Base-by-base conservation (phyloP, 2,888 invertebrate genomes). In the Cephus pulcher region DNA sequence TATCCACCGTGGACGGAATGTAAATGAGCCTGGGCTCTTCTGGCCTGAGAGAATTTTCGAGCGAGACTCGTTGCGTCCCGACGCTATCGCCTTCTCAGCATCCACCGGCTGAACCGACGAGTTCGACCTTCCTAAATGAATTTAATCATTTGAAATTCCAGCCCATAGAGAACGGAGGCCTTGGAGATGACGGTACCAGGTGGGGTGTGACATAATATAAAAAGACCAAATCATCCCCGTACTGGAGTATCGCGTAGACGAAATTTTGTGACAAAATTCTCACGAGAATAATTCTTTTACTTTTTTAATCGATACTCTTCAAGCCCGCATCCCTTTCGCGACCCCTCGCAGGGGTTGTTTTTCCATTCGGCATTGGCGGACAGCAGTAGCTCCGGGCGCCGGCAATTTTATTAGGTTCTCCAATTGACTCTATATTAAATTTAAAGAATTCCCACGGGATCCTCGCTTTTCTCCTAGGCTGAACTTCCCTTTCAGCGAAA, bases 381-480 rank as follows among this genome's bases (percentile, higher is more conserved):
- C 15, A 40, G 40, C 73, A 76, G 83, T 84, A 84, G 88, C 88
- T 86, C 82, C 85, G 80, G 87, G 85, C 85, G 83, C 85, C 82
- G 84, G 86, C 87, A 88, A 89, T 90, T 90, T 90, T 90, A 90
- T 89, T 89, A 90, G 87, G 86, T 87, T 88, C 85, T 88, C 86
- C 90, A 89, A 90, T 90, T 88, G 90, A 87, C 88, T 90, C 87
- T 88, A 88, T 90, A 91, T 91, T 91, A 91, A 91, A 90, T 91
- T 91, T 89, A 85, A 86, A 86, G 86, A 87, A 88, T 88, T 88
- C 89, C 86, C 87, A 79, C 77, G 86, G 86, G 89, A 86, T 87
- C 32, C 70, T 70, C 70, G 32, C 70, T 70, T 33, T 70, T n/a
- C 12, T 33, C 70, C 70, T 12, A 70, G 83, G 82, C 79, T 78